Evolutionary conservation across 2,113 vertebrate species (phyloP), one percentile per base, ranked within the genome.

Genomic region (Trematocara stigmaticum): DNA sequence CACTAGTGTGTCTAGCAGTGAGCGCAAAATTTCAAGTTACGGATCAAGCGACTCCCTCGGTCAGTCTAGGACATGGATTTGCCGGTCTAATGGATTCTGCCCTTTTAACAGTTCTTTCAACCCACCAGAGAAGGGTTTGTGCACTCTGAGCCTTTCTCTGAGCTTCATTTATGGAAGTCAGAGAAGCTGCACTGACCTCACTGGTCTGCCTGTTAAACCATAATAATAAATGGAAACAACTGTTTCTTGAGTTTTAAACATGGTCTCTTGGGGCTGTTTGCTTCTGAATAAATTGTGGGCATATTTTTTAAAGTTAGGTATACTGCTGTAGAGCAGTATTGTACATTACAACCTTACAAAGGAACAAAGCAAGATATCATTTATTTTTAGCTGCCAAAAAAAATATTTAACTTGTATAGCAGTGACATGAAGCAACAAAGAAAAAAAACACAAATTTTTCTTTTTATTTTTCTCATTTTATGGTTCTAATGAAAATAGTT

Each of bases 21-120:
- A 87, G 69, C 53, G 57, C 80, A 79, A 40, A 74, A 49, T 53
- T 85, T 88, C 10, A 78, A 81, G 38, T 35, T 83, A 20, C 55
- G 38, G 74, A 81, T 83, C 26, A 76, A 79, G 66, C 86, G 40
- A 76, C 35, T 84, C 18, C 6, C 34, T 47, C 15, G 20, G 78
- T 89, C 66, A 85, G 79, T 87, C 53, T 13, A 31, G 57, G 82
- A 42, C 80, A 29, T 23, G 85, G 35, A 82, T 89, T 86, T 81
- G 71, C 15, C 31, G 6, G 16, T 83, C 38, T 90, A 91, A 88
- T 89, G 79, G 71, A 83, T 81, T 87, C 78, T 80, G 88, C 78
- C 80, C 69, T 84, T 91, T 84, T 82, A 86, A 86, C 84, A 51
- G 49, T 87, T 89, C 49, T 84, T 89, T 86, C 45, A 91, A 79